A percentile compares a stretch with the other conserved stretches of the same genome.
Conservation (phyloP, 1,140 invertebrate species). For the Drosophila erecta region DNA sequence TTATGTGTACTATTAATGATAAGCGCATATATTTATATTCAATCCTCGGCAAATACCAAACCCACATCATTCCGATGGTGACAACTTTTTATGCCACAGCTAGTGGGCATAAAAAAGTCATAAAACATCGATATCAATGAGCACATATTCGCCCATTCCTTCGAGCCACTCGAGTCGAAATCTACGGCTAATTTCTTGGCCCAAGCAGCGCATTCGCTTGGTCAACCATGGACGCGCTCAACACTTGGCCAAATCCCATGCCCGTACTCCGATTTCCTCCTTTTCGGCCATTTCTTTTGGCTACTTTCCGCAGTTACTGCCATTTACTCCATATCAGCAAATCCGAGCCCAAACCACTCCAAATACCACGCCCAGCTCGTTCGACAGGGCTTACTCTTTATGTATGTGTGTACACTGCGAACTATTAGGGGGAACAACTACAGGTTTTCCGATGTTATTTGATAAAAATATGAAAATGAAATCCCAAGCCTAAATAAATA, state of each 20-base stretch:
- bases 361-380: constrained; percentile 40
- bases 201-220: constrained; percentile 39
- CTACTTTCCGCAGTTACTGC: constrained; percentile 54
- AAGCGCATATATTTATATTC: constrained; percentile 35
- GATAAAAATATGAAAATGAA: neutral
- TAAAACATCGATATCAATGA: constrained; percentile 56
- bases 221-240: constrained; percentile 43
- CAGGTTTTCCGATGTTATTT: neutral
- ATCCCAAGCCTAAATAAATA: too few relatives aligned
- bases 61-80: constrained; percentile 42
- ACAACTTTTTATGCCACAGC: constrained; percentile 39
- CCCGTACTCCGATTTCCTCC: neutral
- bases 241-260: constrained; percentile 18
- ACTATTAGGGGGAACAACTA: neutral
- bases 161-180: constrained; percentile 28
- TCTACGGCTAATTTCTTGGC: constrained; percentile 52
- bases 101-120: constrained; percentile 37
- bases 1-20: constrained; percentile 25
- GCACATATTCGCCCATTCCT: constrained; percentile 41
- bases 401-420: constrained; percentile 11
- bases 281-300: constrained; percentile 45
- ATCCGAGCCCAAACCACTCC: constrained; percentile 29
- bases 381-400: constrained; percentile 49
- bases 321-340: constrained; percentile 59
- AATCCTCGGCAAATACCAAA: constrained; percentile 18